Conservation (phyloP, 2,888 invertebrate species). For the Dolomedes plantarius region DNA sequence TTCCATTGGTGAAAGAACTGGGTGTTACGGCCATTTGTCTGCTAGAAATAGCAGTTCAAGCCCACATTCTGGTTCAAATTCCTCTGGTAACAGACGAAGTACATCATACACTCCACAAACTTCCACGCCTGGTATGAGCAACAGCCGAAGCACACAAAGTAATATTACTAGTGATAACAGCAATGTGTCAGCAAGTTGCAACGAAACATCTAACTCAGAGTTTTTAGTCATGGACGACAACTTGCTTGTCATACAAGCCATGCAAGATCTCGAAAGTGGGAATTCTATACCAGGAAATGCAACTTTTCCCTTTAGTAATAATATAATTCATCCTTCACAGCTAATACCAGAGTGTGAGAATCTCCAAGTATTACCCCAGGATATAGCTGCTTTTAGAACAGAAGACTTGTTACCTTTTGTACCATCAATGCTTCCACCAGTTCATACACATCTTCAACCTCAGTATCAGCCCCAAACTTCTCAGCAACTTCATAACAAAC, state of each 20-base stretch:
- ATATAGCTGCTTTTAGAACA: constrained; percentile 50
- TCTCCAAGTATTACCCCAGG: constrained; percentile 58
- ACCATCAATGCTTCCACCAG: constrained; percentile 51
- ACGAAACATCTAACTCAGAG: constrained; percentile 37
- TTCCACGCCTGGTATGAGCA: constrained; percentile 33
- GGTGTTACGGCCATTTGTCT: constrained; percentile 76
- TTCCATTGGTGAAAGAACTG: constrained; percentile 73
- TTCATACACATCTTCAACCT: constrained; percentile 36
- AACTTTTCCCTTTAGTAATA: neutral
- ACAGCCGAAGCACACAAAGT: neutral
- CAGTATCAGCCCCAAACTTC: neutral
- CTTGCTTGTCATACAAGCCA: constrained; percentile 60
- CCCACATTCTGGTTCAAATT: constrained; percentile 75
- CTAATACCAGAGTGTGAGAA: constrained; percentile 47
- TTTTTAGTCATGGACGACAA: constrained; percentile 51
- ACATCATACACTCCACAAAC: constrained; percentile 48
- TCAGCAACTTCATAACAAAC: constrained; percentile 25
- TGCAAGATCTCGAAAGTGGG: constrained; percentile 64
- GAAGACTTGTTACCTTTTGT: constrained; percentile 36
- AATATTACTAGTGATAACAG: constrained; percentile 38
- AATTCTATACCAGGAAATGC: neutral
- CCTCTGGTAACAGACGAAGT: constrained; percentile 72
- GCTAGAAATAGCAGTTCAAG: constrained; percentile 76
- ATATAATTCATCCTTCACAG: constrained; percentile 3
- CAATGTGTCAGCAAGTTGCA: constrained; percentile 25